A percentile compares a stretch with the other conserved stretches of the same genome.
These are phyloP conservation scores for Tachina lurida DNA, from an alignment of 2,888 invertebrate species.

Conservation along the genomic window DNA sequence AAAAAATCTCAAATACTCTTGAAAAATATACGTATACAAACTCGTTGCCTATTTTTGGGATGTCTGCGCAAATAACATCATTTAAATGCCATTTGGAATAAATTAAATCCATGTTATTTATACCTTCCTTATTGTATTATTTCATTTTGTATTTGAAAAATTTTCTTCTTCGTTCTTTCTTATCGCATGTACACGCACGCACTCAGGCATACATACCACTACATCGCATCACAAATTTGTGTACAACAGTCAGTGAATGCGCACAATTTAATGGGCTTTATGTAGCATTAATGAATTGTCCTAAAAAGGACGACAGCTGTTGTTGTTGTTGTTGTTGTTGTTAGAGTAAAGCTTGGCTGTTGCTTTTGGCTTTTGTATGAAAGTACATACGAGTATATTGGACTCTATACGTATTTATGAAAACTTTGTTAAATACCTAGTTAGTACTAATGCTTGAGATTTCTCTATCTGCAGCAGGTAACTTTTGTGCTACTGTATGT, in stretches of 20 bases:
- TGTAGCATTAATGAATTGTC: conserved; percentile 57
- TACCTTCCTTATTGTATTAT: neutral
- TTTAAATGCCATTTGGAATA: conserved; percentile 37
- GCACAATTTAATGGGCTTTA: conserved; percentile 53
- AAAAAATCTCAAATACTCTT: neutral
- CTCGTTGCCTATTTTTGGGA: conserved; percentile 37
- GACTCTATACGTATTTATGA: conserved; percentile 6
- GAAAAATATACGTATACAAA: neutral
- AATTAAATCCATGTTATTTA: conserved; percentile 28
- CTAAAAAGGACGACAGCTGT: conserved; percentile 9
- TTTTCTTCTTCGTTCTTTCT: conserved; percentile 29
- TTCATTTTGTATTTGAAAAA: conserved; percentile 27
- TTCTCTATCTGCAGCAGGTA: conserved; percentile 9
- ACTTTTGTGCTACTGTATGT: conserved; percentile 39
- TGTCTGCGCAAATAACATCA: conserved; percentile 7
- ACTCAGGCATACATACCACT: neutral
- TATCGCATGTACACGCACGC: conserved; percentile 8
- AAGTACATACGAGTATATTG: neutral
- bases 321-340: conserved; percentile 1
- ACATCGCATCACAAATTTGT: conserved; percentile 42
- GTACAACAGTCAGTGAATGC: conserved; percentile 52
- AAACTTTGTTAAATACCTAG: conserved; percentile 56
- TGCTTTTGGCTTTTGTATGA: neutral
- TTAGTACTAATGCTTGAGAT: conserved; percentile 50
- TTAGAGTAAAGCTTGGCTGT: neutral